These are phyloP conservation scores for Drosophila aff. DNA, from an alignment of 1,140 invertebrate genomes.

Conservation along the genomic window DNA sequence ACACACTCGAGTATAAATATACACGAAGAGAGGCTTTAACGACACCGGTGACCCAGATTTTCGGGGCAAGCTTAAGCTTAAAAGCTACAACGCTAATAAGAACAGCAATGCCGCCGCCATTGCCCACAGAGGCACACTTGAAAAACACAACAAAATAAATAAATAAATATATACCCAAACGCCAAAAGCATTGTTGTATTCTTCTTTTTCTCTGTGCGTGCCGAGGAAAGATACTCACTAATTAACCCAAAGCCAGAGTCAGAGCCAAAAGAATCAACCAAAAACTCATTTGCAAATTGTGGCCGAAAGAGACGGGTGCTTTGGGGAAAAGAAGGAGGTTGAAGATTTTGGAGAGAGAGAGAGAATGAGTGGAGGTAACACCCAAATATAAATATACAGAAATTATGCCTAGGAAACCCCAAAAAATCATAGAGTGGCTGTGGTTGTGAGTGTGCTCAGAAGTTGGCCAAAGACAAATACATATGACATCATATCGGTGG, in stretches of 20 bases:
- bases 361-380: conserved; percentile 38
- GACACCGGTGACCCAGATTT: conserved; percentile 78
- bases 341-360: conserved; percentile 14
- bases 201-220: conserved; percentile 57
- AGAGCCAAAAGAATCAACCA: conserved; percentile 61
- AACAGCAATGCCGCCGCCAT: conserved; percentile 71
- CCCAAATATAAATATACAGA: conserved; percentile 71
- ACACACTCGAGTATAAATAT: conserved; percentile 35
- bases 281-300: conserved; percentile 78
- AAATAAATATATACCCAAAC: conserved; percentile 18
- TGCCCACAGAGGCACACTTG: conserved; percentile 63
- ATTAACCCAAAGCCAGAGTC: conserved; percentile 72
- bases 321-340: conserved; percentile 5
- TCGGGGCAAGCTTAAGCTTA: conserved; percentile 64
- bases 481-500: conserved; percentile 68
- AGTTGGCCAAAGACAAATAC: conserved; percentile 33
- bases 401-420: conserved; percentile 75
- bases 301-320: conserved; percentile 25
- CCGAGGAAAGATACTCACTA: conserved; percentile 78
- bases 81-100: conserved; percentile 77
- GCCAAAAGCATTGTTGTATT: conserved; percentile 47
- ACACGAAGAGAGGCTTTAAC: conserved; percentile 58
- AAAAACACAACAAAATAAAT: conserved; percentile 16
- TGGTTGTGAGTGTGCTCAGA: not conserved
- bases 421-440: conserved; percentile 34